phyloP scores from a whole-genome alignment of 2,888 invertebrate genomes.

The Melanostoma scalare region DNA sequence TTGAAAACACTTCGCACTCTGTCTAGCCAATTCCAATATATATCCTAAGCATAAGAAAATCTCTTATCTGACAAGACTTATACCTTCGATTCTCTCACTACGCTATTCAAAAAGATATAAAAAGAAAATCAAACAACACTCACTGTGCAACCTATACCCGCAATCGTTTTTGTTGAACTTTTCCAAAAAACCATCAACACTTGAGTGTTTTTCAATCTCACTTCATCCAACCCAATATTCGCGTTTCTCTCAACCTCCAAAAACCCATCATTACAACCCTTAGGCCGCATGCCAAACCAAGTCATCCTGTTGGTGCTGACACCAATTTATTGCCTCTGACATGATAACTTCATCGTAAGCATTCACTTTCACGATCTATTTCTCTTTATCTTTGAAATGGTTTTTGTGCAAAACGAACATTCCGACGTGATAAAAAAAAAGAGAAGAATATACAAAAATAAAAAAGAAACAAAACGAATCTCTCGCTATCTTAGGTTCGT shows the following conservation, averaged over 20 bases:
- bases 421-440: not conserved
- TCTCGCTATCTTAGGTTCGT: constrained; percentile 13
- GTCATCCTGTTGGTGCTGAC: constrained; percentile 63
- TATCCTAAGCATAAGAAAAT: too few relatives aligned
- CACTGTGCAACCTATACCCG: not conserved
- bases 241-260: not conserved
- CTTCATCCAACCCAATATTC: constrained; percentile 48
- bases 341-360: constrained; percentile 73
- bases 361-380: constrained; percentile 72
- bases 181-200: constrained; percentile 66
- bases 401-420: constrained; percentile 20
- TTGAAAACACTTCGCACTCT: too few relatives aligned
- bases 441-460: not conserved
- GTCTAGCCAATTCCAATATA: too few relatives aligned
- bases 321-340: constrained; percentile 73
- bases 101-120: too few relatives aligned
- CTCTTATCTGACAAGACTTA: too few relatives aligned
- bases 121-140: too few relatives aligned
- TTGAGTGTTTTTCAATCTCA: constrained; percentile 59
- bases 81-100: too few relatives aligned
- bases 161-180: constrained; percentile 48
- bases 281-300: constrained; percentile 60
- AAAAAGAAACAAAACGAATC: constrained; percentile 14
- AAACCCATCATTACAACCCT: constrained; percentile 22
- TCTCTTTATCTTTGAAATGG: constrained; percentile 62